Base-by-base conservation (phyloP, 2,113 vertebrate species). In the Hiodon tergisus region DNA sequence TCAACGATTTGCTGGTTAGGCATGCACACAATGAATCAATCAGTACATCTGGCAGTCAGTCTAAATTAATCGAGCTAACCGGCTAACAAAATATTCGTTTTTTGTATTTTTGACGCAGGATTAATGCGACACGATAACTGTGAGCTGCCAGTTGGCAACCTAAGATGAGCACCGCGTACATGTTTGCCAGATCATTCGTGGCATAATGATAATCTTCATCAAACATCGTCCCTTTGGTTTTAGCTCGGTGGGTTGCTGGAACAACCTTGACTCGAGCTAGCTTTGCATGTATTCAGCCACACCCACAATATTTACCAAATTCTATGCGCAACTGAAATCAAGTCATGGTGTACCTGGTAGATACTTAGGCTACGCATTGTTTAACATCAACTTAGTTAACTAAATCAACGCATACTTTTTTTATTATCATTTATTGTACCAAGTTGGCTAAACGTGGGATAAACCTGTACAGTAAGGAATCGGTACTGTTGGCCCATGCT, bases 401-500 rank as follows among this genome's bases (percentile, higher is more conserved):
- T 46, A 17, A 47, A 66, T 2, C 31, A 48, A 48, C 10, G 10
- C 5, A 57, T 10, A 66, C 11, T 10, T 66, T n/a, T 47, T 3
- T 4, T 11, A 31, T 31, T 31, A 31, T 31, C 10, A 46, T 6
- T 9, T 66, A 66, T 11, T 31, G 31, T 66, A 66, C 31, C 63
- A 2, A 65, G 62, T 47, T 47, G 11, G 3, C 63, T 66, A 66
- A 65, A 63, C 46, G 10, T 31, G 31, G 31, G 5, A 72, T 60
- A 72, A 11, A 31, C 9, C 31, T 11, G 5, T 60, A 60, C 16
- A 60, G 17, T 47, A 31, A 72, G 61, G 61, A 55, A 60, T 60
- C 70, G 70, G 70, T 72, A 31, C 58, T 61, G 31, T 11, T 48
- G 70, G 70, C 70, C 70, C 51, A 77, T 73, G n/a, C 52, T 48